A percentile compares a stretch with the other conserved stretches of the same genome.
Conservation (phyloP, 2,113 vertebrate genomes). For the Pseudopodoces humilis region DNA sequence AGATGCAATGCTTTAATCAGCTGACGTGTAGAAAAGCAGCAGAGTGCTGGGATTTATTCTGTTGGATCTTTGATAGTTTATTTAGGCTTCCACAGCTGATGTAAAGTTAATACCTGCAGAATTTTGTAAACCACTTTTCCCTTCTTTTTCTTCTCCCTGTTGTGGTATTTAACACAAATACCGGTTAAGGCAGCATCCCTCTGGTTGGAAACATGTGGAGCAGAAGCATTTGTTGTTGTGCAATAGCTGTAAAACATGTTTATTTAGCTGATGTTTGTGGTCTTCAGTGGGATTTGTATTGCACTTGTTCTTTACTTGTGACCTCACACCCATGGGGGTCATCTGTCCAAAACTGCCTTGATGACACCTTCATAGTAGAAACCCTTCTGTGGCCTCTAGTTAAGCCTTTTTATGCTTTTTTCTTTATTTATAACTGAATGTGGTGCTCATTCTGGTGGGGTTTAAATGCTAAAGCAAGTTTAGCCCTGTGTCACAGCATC, state of each 20-base stretch:
- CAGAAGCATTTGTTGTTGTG: neutral
- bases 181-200: neutral
- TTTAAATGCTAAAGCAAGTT: neutral
- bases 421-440: neutral
- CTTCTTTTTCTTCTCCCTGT: rapidly evolving
- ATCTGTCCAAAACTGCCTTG: neutral
- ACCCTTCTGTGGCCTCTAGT: neutral
- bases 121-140: neutral
- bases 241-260: neutral
- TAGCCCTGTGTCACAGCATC: neutral
- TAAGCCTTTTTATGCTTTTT: neutral
- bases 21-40: neutral
- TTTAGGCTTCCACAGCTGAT: neutral
- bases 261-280: neutral
- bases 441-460: neutral
- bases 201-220: neutral
- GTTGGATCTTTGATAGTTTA: neutral
- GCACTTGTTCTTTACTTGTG: neutral
- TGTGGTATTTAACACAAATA: neutral
- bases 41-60: neutral
- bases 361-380: neutral
- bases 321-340: rapidly evolving
- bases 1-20: neutral
- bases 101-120: neutral
- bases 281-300: neutral